Evolutionary conservation across 2,888 invertebrate species (phyloP).

Genomic region (Gisinianus flammeolus): DNA sequence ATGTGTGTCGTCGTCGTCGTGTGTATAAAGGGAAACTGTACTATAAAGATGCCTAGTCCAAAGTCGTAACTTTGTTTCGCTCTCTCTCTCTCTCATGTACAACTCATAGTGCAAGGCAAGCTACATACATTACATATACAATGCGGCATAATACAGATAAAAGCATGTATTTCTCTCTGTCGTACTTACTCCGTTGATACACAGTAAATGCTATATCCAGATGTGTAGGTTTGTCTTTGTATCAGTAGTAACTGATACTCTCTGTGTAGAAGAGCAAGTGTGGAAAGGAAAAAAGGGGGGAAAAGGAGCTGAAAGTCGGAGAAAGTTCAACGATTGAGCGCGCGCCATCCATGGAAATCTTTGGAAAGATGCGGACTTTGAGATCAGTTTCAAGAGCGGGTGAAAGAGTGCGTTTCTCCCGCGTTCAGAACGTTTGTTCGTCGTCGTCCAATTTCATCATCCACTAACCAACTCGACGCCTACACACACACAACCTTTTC

Average conservation of each 20-base stretch:
- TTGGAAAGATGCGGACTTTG: constrained; percentile 21
- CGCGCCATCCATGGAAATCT: constrained; percentile 42
- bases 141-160: too few relatives aligned
- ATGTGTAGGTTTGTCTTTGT: not conserved
- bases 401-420: constrained; percentile 40
- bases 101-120: too few relatives aligned
- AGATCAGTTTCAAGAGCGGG: constrained; percentile 29
- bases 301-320: constrained; percentile 6
- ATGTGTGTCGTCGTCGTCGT: not conserved
- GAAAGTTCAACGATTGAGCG: constrained; percentile 24
- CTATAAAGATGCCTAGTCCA: not conserved
- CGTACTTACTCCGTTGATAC: too few relatives aligned
- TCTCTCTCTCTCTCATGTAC: not conserved
- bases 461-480: not conserved
- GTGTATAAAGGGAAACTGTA: not conserved
- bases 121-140: too few relatives aligned
- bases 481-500: not conserved
- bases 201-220: not conserved
- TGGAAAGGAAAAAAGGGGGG: constrained; percentile 43
- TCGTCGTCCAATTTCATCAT: constrained; percentile 8
- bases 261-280: not conserved
- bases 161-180: too few relatives aligned
- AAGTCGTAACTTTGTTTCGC: not conserved
- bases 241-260: not conserved
- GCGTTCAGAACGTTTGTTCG: not conserved